Conservation (phyloP, 2,113 vertebrate species). For the Apaloderma vittatum region DNA sequence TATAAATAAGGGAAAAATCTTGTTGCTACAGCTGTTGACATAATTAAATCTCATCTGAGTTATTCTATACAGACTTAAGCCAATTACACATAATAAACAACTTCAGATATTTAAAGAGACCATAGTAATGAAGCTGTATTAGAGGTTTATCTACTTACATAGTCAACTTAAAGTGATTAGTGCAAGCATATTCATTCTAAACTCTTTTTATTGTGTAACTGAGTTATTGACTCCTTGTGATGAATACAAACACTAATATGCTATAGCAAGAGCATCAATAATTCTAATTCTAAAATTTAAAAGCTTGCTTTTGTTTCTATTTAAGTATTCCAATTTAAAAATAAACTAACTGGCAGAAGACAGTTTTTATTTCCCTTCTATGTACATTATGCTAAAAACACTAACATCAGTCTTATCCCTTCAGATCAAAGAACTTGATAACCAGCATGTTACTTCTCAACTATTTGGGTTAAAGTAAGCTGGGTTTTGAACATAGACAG, state of each 20-base stretch:
- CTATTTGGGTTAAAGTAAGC: neutral
- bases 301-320: neutral
- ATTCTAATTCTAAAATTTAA: neutral
- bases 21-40: conserved; percentile 14
- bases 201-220: neutral
- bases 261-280: neutral
- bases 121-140: neutral
- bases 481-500: neutral
- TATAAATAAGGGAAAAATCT: conserved; percentile 7
- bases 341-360: neutral
- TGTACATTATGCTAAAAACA: neutral
- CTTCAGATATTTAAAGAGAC: conserved; percentile 22
- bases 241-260: neutral
- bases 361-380: neutral
- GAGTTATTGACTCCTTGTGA: neutral
- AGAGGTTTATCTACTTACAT: conserved; percentile 36
- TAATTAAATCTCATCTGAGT: conserved; percentile 46
- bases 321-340: neutral
- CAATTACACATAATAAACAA: conserved; percentile 51
- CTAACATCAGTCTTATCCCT: neutral
- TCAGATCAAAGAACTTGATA: neutral
- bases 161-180: conserved; percentile 37
- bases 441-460: neutral
- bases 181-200: neutral
- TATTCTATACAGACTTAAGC: conserved; percentile 34